These are phyloP conservation scores for Scomber scombrus DNA, from an alignment of 2,113 vertebrate genomes.

Conservation along the genomic window DNA sequence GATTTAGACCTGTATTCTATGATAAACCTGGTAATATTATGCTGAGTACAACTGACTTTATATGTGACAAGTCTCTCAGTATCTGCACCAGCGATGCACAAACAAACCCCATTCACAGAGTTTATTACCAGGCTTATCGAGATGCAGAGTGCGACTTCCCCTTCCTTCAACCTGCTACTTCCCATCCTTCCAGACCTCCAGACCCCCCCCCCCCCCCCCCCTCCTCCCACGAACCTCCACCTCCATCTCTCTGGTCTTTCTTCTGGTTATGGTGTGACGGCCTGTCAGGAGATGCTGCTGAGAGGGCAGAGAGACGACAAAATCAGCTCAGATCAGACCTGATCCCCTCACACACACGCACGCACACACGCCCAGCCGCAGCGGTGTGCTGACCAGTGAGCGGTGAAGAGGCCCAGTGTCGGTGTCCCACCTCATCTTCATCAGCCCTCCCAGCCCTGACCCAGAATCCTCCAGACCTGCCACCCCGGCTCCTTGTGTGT, in stretches of 20 bases:
- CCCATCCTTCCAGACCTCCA: neutral
- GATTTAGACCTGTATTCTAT: neutral
- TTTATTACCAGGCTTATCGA: constrained; percentile 5
- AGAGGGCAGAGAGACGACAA: constrained; percentile 53
- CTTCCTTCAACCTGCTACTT: constrained; percentile 11
- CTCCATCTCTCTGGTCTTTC: constrained; percentile 24
- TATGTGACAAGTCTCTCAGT: neutral
- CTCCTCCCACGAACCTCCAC: neutral
- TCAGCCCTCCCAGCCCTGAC: constrained; percentile 77
- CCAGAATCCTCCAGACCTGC: constrained; percentile 76
- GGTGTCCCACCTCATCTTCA: constrained; percentile 77
- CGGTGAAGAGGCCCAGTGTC: constrained; percentile 59
- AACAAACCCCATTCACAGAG: neutral
- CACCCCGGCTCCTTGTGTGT: constrained; percentile 7
- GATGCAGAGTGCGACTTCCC: constrained; percentile 1
- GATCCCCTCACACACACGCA: constrained; percentile 42
- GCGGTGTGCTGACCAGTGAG: constrained; percentile 64
- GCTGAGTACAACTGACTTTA: too few relatives aligned
- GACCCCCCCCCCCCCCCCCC: too few relatives aligned
- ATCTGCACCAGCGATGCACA: too few relatives aligned
- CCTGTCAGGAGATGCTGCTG: constrained; percentile 66
- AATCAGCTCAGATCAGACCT: constrained; percentile 70
- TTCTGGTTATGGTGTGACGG: constrained; percentile 53
- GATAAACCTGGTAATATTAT: neutral
- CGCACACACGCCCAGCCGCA: constrained; percentile 24